Conservation (phyloP, 2,113 vertebrate species). For the Galemys pyrenaicus region DNA sequence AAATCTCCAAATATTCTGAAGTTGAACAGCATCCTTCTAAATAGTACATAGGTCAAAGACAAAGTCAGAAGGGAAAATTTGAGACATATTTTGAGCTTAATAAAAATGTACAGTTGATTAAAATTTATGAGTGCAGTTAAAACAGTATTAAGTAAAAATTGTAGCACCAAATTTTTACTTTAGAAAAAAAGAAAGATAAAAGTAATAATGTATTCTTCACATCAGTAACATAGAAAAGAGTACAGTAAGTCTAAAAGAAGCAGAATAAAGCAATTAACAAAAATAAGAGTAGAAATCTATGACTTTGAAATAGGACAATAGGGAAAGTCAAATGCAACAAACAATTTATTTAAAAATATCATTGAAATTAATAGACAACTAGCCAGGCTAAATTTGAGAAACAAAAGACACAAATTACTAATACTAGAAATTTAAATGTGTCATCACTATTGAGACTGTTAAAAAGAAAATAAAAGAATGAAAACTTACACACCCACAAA, state of each 20-base stretch:
- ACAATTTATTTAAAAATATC: not conserved
- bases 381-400: not conserved
- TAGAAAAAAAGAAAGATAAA: not conserved
- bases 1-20: not conserved
- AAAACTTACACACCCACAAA: not conserved
- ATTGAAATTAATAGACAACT: constrained; percentile 13
- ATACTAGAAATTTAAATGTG: not conserved
- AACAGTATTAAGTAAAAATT: not conserved
- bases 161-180: not conserved
- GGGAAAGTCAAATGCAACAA: not conserved
- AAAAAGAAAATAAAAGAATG: not conserved
- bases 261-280: not conserved
- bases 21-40: not conserved
- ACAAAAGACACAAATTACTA: not conserved
- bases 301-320: not conserved
- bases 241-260: not conserved
- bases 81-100: not conserved
- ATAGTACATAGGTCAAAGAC: not conserved
- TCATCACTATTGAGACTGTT: not conserved
- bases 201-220: not conserved
- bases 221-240: not conserved
- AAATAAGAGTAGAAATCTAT: not conserved
- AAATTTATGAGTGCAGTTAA: not conserved
- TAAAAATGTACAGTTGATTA: not conserved
- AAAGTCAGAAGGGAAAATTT: not conserved